Evolutionary conservation across 2,888 invertebrate genomes (phyloP).

Genomic region (Cataglyphis livida): DNA sequence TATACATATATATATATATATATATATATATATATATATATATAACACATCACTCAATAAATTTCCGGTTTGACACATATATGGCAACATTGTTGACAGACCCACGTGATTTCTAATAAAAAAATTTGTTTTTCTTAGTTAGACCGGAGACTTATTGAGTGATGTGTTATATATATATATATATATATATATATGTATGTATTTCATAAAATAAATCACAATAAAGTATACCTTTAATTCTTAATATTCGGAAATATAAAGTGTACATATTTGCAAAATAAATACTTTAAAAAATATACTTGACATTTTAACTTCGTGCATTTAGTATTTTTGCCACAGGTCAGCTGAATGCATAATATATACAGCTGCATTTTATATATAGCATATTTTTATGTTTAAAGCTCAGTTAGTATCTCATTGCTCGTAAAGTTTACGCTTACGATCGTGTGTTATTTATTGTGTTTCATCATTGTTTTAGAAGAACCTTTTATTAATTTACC

Average conservation of each 20-base stretch:
- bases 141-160: no score
- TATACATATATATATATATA: neutral
- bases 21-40: neutral
- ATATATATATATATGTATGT: neutral
- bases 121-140: no score
- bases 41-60: no score
- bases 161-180: neutral
- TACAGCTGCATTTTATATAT: neutral
- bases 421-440: neutral
- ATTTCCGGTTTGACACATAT: no score
- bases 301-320: neutral
- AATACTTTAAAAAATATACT: neutral
- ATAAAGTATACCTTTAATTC: neutral
- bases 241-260: neutral
- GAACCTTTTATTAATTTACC: neutral
- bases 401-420: neutral
- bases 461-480: neutral
- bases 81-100: no score
- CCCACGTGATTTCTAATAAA: no score
- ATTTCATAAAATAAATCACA: neutral
- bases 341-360: neutral
- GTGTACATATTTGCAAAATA: neutral
- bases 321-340: neutral
- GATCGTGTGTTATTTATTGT: neutral
- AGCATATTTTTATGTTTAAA: constrained; percentile 5